These are phyloP conservation scores for Aphidoletes aphidimyza DNA, from an alignment of 2,888 invertebrate species.

Conservation along the genomic window DNA sequence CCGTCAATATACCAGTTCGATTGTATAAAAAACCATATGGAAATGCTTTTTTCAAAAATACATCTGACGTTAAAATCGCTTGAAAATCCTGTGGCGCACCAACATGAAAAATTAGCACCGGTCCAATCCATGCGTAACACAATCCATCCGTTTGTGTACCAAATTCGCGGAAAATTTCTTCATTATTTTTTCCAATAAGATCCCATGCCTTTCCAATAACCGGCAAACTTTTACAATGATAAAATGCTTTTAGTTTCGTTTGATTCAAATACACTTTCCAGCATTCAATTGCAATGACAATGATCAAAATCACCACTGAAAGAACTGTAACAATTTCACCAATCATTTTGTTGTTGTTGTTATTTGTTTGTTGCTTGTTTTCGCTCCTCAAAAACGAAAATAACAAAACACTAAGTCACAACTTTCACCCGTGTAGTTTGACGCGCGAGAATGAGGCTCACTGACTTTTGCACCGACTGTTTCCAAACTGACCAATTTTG, in stretches of 20 bases:
- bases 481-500: neutral
- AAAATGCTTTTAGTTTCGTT: neutral
- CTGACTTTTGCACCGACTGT: neutral
- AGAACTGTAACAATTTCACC: neutral
- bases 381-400: neutral
- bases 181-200: neutral
- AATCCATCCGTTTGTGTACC: neutral
- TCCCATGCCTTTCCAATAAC: neutral
- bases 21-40: neutral
- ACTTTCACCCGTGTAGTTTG: too few species aligned
- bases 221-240: neutral
- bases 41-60: constrained; percentile 15
- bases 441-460: neutral
- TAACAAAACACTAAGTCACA: too few species aligned
- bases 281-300: neutral
- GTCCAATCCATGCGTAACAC: neutral
- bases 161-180: neutral
- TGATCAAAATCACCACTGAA: neutral
- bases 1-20: neutral
- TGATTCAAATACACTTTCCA: constrained; percentile 40
- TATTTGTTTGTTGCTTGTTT: neutral
- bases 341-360: neutral
- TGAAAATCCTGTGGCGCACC: neutral
- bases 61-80: neutral
- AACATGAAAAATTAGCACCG: neutral